phyloP scores from a whole-genome alignment of 92 coral and sea anemone species.

The Palythoa caribaeorum region DNA sequence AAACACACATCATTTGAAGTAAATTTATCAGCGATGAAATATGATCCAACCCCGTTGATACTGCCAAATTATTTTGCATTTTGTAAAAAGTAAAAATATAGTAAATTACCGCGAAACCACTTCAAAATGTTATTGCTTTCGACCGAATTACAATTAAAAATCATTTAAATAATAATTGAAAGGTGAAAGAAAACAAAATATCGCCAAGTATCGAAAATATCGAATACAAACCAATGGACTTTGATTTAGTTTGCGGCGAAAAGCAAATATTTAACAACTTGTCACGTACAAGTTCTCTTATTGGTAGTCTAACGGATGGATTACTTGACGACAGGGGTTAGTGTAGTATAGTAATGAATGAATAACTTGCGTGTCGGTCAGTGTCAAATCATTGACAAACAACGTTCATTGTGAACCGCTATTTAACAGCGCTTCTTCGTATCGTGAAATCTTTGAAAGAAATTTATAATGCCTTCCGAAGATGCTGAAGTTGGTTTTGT shows the following conservation, averaged over 20 bases:
- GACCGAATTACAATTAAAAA: too few relatives aligned
- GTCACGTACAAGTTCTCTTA: not conserved
- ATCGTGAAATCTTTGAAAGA: not conserved
- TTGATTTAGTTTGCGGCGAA: not conserved
- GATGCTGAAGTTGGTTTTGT: not conserved
- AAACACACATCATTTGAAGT: too few relatives aligned
- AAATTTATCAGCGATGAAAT: too few relatives aligned
- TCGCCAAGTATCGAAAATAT: too few relatives aligned
- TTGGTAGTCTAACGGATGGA: not conserved
- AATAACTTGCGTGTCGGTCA: not conserved
- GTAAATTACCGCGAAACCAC: too few relatives aligned
- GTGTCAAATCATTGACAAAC: not conserved
- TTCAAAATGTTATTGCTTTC: too few relatives aligned
- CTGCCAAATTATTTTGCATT: too few relatives aligned
- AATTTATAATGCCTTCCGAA: not conserved
- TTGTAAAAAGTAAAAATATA: too few relatives aligned
- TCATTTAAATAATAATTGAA: too few relatives aligned
- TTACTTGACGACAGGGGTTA: not conserved
- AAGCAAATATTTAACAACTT: not conserved
- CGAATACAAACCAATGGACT: too few relatives aligned
- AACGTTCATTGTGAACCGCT: not conserved
- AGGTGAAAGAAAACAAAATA: too few relatives aligned
- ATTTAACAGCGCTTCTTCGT: not conserved
- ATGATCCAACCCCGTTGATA: too few relatives aligned
- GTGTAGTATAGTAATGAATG: not conserved